A percentile compares a stretch with the other conserved stretches of the same genome.
Evolutionary conservation across 2,113 vertebrate species (phyloP).

Genomic region (Rhinoptilus africanus): DNA sequence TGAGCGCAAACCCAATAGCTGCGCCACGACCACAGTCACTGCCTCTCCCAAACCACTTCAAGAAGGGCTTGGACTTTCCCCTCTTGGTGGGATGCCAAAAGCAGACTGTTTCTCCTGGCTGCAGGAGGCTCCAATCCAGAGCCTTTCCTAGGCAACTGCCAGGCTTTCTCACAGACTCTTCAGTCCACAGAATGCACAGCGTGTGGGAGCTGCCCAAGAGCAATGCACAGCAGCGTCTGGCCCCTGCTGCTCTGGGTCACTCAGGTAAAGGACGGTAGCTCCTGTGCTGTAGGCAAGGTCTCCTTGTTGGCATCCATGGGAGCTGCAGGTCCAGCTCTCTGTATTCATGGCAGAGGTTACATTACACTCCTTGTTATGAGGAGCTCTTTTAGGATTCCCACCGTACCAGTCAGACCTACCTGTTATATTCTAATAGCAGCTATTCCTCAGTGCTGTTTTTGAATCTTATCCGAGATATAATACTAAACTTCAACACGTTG

Average conservation of each 20-base stretch:
- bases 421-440: not conserved
- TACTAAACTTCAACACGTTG: not conserved
- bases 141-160: not conserved
- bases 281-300: not conserved
- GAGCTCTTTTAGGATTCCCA: not conserved
- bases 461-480: not conserved
- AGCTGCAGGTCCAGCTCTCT: not conserved
- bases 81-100: not conserved
- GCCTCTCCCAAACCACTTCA: not conserved
- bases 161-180: not conserved
- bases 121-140: not conserved
- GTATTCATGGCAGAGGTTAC: not conserved
- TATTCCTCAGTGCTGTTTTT: not conserved
- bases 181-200: not conserved
- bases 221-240: not conserved
- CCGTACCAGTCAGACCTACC: accelerated
- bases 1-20: not conserved
- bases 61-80: not conserved
- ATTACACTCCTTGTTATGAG: not conserved
- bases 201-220: not conserved
- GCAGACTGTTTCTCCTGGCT: not conserved
- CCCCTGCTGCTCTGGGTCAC: not conserved
- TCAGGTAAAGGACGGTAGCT: not conserved
- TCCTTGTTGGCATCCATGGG: not conserved
- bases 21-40: not conserved